Conservation (phyloP, 2,113 vertebrate genomes). For the Motacilla alba region DNA sequence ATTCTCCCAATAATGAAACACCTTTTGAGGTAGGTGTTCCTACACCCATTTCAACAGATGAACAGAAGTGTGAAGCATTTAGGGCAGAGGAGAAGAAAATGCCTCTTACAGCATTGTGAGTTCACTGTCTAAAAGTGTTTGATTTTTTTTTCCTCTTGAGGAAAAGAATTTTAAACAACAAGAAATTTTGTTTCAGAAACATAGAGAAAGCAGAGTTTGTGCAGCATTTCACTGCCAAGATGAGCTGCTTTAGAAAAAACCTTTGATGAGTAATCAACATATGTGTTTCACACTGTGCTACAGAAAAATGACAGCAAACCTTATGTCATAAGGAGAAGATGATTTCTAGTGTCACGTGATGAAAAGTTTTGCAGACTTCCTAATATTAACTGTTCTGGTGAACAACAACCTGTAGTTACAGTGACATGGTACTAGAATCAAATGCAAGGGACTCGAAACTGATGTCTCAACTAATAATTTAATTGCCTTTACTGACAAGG, state of each 20-base stretch:
- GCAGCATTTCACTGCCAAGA: background rate
- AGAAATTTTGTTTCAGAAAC: background rate
- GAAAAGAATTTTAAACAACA: background rate
- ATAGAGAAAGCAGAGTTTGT: background rate
- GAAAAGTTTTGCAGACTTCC: background rate
- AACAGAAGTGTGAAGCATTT: background rate
- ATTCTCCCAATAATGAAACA: background rate
- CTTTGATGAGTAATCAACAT: background rate
- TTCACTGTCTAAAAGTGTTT: background rate
- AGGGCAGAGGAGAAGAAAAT: background rate
- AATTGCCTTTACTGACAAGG: background rate
- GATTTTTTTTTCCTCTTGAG: background rate
- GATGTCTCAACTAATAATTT: background rate
- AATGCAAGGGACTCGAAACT: background rate
- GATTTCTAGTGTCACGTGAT: background rate
- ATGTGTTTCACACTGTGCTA: accelerated
- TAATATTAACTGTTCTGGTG: background rate
- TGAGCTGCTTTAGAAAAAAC: background rate
- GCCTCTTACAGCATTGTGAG: background rate
- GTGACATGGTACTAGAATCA: background rate
- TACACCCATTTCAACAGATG: background rate
- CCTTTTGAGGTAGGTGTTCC: background rate
- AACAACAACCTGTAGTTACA: background rate
- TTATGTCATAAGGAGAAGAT: background rate
- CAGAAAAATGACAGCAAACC: background rate